Percentiles rank a stretch among this genome's conserved stretches.
These are phyloP conservation scores for Trichogramma dendrolimi DNA, from an alignment of 2,888 invertebrate genomes.

Conservation along the genomic window DNA sequence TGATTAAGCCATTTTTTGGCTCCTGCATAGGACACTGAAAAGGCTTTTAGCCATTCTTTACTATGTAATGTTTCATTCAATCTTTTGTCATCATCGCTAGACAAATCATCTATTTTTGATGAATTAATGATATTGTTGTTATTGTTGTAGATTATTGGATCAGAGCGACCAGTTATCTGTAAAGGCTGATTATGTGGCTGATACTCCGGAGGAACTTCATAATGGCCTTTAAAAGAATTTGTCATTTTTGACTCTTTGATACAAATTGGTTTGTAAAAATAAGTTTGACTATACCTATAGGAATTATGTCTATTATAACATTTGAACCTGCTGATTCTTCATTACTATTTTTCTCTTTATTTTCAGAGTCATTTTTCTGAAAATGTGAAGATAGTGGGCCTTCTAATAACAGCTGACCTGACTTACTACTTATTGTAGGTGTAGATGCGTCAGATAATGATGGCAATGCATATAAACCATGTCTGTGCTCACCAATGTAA, in stretches of 20 bases:
- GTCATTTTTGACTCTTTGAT: slow-evolving; percentile 8
- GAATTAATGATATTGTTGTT: slow-evolving; percentile 30
- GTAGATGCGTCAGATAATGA: slow-evolving; percentile 88
- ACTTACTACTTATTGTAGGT: slow-evolving; percentile 72
- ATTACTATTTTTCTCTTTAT: neutral
- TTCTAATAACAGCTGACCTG: slow-evolving; percentile 67
- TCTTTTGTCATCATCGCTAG: slow-evolving; percentile 26
- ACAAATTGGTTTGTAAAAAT: slow-evolving; percentile 1
- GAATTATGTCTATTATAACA: neutral
- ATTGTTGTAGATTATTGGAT: slow-evolving; percentile 41
- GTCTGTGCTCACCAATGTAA: slow-evolving; percentile 83
- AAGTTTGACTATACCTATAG: neutral
- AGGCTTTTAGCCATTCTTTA: slow-evolving; percentile 36
- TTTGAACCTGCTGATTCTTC: neutral
- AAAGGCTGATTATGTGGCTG: slow-evolving; percentile 45
- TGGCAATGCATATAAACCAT: slow-evolving; percentile 88
- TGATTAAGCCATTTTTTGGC: slow-evolving; percentile 65
- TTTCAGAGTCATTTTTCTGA: slow-evolving; percentile 32
- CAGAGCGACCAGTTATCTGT: slow-evolving; percentile 48
- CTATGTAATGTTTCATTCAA: slow-evolving; percentile 30
- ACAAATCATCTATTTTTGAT: slow-evolving; percentile 30
- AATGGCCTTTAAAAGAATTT: slow-evolving; percentile 38
- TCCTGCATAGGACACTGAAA: slow-evolving; percentile 33
- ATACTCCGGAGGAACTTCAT: slow-evolving; percentile 46
- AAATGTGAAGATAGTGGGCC: slow-evolving; percentile 59